Evolutionary conservation across 2,797 vertebrate genomes (phyloP).

Genomic region (Gadopsis bispinosus): DNA sequence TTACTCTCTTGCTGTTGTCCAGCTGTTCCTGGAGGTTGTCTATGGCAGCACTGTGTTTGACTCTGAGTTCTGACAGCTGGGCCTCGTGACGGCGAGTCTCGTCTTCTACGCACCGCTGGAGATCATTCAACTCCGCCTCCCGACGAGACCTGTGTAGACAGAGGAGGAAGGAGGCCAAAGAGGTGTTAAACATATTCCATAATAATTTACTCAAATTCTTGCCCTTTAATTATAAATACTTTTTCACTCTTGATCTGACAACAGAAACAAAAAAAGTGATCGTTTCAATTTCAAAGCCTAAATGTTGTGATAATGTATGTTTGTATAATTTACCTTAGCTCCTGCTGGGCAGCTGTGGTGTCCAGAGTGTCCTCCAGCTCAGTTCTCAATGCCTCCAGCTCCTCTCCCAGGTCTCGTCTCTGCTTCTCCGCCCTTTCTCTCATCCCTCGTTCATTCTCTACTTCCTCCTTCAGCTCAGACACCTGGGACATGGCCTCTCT

Average conservation of each 20-base stretch:
- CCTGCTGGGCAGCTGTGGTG: slow-evolving; percentile 92
- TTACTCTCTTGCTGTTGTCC: slow-evolving; percentile 87
- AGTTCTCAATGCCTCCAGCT: slow-evolving; percentile 91
- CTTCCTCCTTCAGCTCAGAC: slow-evolving; percentile 91
- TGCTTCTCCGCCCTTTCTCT: slow-evolving; percentile 92
- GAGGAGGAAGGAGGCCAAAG: not conserved
- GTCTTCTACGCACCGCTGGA: slow-evolving; percentile 86
- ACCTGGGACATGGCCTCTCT: slow-evolving; percentile 90
- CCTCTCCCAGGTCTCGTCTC: slow-evolving; percentile 90
- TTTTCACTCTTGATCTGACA: slow-evolving; percentile 19
- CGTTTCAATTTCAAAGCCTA: not conserved
- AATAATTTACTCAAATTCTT: not conserved
- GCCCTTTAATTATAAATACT: not conserved
- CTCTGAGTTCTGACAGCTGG: slow-evolving; percentile 85
- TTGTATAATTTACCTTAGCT: slow-evolving; percentile 85
- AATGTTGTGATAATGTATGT: not conserved
- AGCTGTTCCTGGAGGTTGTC: slow-evolving; percentile 87
- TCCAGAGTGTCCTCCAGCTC: slow-evolving; percentile 94
- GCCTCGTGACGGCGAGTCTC: slow-evolving; percentile 85
- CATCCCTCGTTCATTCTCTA: slow-evolving; percentile 89
- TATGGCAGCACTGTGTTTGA: slow-evolving; percentile 84
- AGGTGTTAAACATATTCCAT: not conserved
- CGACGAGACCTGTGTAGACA: slow-evolving; percentile 80
- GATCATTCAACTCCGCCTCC: slow-evolving; percentile 85
- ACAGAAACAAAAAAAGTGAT: not conserved